Conservation (phyloP, 2,888 invertebrate species). For the Lasioglossum leucozonium region DNA sequence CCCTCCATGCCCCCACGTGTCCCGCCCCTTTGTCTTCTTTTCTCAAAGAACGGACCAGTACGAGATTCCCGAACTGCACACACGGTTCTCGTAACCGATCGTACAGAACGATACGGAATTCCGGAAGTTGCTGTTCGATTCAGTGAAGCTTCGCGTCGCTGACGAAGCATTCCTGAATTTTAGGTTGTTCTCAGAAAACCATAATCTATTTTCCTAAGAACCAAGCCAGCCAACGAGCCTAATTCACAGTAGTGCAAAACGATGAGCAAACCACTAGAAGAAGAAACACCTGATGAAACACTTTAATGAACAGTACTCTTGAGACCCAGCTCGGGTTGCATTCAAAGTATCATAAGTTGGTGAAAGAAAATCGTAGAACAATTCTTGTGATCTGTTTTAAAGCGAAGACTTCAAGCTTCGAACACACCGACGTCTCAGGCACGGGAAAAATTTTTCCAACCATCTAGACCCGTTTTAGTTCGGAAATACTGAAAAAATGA, state of each 20-base stretch:
- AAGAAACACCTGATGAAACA: too few species aligned
- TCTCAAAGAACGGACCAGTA: background rate
- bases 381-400: background rate
- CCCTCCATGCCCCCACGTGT: conserved; percentile 39
- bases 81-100: background rate
- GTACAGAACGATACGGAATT: conserved; percentile 3
- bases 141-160: background rate
- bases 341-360: background rate
- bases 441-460: background rate
- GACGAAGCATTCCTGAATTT: background rate
- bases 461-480: background rate
- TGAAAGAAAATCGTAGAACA: background rate
- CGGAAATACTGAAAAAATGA: too few species aligned
- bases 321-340: background rate
- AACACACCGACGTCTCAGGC: accelerated
- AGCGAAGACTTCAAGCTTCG: background rate
- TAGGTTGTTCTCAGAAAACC: background rate
- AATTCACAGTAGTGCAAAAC: too few species aligned
- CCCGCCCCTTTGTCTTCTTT: conserved; percentile 17
- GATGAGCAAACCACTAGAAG: too few species aligned
- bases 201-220: too few species aligned
- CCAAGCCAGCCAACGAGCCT: too few species aligned
- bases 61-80: background rate
- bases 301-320: too few species aligned
- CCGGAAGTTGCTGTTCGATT: conserved; percentile 18